Conservation (phyloP, 2,888 invertebrate species). For the Malachius bipustulatus region DNA sequence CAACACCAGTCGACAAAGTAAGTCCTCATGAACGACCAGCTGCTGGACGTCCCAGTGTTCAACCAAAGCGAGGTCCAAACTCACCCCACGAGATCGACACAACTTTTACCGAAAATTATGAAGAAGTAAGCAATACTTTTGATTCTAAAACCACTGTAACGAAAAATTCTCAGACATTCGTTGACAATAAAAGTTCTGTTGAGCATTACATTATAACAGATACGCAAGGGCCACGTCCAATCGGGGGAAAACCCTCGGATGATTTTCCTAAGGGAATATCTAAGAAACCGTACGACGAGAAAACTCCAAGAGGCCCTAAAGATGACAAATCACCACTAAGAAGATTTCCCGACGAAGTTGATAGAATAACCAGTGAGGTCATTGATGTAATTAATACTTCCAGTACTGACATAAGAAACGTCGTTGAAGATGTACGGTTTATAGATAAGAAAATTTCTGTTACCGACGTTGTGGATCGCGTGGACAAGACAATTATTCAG, state of each 20-base stretch:
- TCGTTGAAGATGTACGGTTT: slow-evolving; percentile 18
- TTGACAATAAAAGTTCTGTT: slow-evolving; percentile 24
- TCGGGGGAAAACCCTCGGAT: slow-evolving; percentile 18
- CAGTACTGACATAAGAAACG: slow-evolving; percentile 15
- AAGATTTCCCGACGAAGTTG: slow-evolving; percentile 13
- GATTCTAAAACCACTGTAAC: slow-evolving; percentile 25
- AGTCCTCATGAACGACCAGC: too few species aligned
- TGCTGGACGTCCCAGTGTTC: too few species aligned
- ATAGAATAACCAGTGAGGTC: slow-evolving; percentile 18
- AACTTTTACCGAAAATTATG: slow-evolving; percentile 23
- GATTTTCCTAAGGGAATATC: not conserved
- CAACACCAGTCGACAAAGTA: too few species aligned
- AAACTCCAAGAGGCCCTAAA: not conserved
- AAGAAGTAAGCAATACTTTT: slow-evolving; percentile 22
- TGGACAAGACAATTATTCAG: slow-evolving; percentile 42
- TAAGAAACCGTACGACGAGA: not conserved
- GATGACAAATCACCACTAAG: not conserved
- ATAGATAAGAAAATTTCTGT: slow-evolving; percentile 17
- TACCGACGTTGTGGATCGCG: slow-evolving; percentile 30
- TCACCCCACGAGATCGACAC: slow-evolving; percentile 8
- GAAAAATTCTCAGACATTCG: slow-evolving; percentile 25
- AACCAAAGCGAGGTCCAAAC: too few species aligned
- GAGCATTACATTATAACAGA: slow-evolving; percentile 26
- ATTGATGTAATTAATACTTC: slow-evolving; percentile 1
- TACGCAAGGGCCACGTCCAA: slow-evolving; percentile 18